Evolutionary conservation across 2,113 vertebrate species (phyloP).

Genomic region (Syrrhaptes paradoxus): DNA sequence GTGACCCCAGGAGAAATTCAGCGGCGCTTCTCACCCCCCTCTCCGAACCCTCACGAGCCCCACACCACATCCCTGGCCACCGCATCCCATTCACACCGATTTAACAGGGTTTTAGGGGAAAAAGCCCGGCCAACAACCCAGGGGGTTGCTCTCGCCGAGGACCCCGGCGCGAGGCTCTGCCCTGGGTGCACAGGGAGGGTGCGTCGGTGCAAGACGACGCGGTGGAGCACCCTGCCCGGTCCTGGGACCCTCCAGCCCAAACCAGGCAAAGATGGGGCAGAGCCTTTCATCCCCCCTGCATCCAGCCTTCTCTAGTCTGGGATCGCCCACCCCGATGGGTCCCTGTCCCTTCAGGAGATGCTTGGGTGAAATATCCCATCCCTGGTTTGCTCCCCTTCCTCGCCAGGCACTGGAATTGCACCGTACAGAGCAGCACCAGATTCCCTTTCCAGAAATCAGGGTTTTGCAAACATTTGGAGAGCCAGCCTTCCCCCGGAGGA

Average conservation of each 20-base stretch:
- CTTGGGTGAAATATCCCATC: rapidly evolving
- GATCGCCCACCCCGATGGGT: background rate
- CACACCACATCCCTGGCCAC: background rate
- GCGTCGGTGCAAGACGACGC: background rate
- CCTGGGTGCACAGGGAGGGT: background rate
- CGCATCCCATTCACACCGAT: background rate
- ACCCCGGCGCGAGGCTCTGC: rapidly evolving
- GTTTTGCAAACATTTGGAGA: rapidly evolving
- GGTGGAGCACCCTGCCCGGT: background rate
- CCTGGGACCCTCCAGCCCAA: background rate
- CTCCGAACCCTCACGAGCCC: rapidly evolving
- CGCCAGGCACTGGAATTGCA: rapidly evolving
- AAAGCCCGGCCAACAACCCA: background rate
- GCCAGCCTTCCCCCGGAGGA: background rate
- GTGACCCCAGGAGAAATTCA: background rate
- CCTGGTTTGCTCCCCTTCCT: background rate
- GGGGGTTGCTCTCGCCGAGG: rapidly evolving
- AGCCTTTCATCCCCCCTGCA: too few species aligned
- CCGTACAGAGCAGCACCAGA: rapidly evolving
- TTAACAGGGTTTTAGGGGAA: background rate
- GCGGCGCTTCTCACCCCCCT: rapidly evolving
- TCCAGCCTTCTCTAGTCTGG: background rate
- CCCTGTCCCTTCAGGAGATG: background rate
- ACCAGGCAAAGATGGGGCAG: background rate
- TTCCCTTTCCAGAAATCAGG: background rate